Percentiles rank a stretch among this genome's conserved stretches.
Evolutionary conservation across 1,140 invertebrate species (phyloP).

Genomic region (Drosophila bocki): DNA sequence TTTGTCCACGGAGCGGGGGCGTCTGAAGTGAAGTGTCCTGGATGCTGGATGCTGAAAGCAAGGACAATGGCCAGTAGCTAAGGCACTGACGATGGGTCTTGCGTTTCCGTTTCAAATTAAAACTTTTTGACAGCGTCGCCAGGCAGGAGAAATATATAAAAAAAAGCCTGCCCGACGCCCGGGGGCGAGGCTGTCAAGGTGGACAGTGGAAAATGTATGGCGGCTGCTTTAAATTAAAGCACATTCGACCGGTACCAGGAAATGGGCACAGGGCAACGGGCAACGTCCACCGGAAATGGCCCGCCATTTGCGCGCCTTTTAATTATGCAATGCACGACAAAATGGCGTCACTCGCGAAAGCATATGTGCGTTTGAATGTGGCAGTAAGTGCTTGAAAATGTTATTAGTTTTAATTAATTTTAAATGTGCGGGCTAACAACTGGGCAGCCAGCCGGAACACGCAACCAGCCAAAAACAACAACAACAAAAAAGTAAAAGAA

Average conservation of each 20-base stretch:
- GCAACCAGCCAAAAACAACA: slow-evolving; percentile 19
- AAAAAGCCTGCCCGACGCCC: slow-evolving; percentile 3
- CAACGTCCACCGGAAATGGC: slow-evolving; percentile 57
- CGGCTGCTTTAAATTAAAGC: slow-evolving; percentile 39
- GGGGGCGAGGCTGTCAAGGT: slow-evolving; percentile 5
- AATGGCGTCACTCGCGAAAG: slow-evolving; percentile 47
- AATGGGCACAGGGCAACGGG: background rate
- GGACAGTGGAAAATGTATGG: slow-evolving; percentile 18
- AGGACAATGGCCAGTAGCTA: slow-evolving; percentile 45
- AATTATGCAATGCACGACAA: slow-evolving; percentile 67
- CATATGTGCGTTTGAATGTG: slow-evolving; percentile 19
- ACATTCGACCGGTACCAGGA: slow-evolving; percentile 6
- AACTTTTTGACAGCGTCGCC: slow-evolving; percentile 55
- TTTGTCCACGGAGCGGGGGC: slow-evolving; percentile 42
- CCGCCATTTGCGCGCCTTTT: slow-evolving; percentile 58
- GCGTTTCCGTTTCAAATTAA: slow-evolving; percentile 71
- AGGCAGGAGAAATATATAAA: slow-evolving; percentile 2
- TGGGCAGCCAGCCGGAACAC: slow-evolving; percentile 31
- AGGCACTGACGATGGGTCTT: slow-evolving; percentile 34
- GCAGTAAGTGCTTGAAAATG: slow-evolving; percentile 53
- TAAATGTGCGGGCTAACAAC: slow-evolving; percentile 44
- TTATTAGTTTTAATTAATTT: slow-evolving; percentile 77
- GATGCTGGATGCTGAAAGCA: slow-evolving; percentile 25
- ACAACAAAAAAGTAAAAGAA: slow-evolving; percentile 2
- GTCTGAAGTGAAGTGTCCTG: slow-evolving; percentile 31